These are phyloP conservation scores for Anniella stebbinsi DNA, from an alignment of 2,797 vertebrate genomes.

Conservation along the genomic window DNA sequence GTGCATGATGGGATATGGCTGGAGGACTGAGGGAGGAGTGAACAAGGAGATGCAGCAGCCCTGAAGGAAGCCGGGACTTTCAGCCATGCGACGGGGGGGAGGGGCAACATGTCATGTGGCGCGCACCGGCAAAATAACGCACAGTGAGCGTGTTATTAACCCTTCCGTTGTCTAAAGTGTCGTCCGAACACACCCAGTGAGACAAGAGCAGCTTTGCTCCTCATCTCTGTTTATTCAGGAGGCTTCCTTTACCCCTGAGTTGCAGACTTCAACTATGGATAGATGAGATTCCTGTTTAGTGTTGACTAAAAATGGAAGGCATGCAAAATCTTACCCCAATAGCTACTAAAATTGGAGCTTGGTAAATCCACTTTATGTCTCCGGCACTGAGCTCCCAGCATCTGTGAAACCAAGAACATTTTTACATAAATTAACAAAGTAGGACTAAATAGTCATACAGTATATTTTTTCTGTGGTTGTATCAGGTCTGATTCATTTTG, in stretches of 20 bases:
- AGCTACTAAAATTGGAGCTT: constrained; percentile 93
- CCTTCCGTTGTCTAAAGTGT: too few species aligned
- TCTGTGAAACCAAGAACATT: constrained; percentile 73
- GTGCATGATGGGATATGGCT: too few species aligned
- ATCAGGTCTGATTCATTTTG: neutral
- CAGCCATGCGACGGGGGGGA: too few species aligned
- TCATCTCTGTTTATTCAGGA: neutral
- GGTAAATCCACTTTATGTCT: constrained; percentile 97
- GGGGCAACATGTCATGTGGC: too few species aligned
- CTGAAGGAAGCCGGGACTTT: too few species aligned
- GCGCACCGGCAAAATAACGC: too few species aligned
- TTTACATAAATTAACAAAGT: constrained; percentile 1
- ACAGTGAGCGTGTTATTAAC: too few species aligned
- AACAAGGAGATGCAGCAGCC: too few species aligned
- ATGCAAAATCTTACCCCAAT: constrained; percentile 85
- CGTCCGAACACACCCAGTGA: too few species aligned
- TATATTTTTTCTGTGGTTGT: neutral
- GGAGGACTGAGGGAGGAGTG: too few species aligned
- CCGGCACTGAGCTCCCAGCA: constrained; percentile 96
- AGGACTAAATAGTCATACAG: neutral
- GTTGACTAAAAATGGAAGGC: neutral
- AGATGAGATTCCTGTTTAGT: neutral
- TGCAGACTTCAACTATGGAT: neutral
- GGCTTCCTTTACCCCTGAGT: neutral
- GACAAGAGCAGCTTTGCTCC: neutral